Percentiles rank a stretch among this genome's conserved stretches.
These are phyloP conservation scores for Botia kubotai DNA, from an alignment of 2,797 vertebrate genomes.

Conservation along the genomic window DNA sequence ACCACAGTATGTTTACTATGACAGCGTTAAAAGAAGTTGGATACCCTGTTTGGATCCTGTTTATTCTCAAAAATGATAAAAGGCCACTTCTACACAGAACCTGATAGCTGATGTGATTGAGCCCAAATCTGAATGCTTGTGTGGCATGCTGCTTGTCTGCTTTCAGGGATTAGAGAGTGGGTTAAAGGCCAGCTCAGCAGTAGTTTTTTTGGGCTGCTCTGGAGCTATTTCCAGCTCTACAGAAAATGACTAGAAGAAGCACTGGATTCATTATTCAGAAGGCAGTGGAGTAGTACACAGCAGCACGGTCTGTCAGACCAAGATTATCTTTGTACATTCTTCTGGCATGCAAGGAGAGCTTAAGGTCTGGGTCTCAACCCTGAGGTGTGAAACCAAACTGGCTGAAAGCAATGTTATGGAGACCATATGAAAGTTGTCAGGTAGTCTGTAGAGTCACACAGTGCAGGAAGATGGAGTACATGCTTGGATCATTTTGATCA, in stretches of 20 bases:
- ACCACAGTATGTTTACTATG: too few relatives aligned
- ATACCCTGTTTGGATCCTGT: constrained; percentile 71
- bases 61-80: constrained; percentile 59
- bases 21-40: not conserved
- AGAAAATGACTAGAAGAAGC: constrained; percentile 79
- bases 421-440: constrained; percentile 25
- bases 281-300: constrained; percentile 69
- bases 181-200: constrained; percentile 58
- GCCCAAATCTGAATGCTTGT: constrained; percentile 1
- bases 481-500: constrained; percentile 19
- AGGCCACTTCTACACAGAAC: not conserved
- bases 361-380: constrained; percentile 48
- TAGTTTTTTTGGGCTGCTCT: constrained; percentile 60
- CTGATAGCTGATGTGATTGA: constrained; percentile 4
- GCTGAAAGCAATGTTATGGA: constrained; percentile 20
- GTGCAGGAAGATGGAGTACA: constrained; percentile 11
- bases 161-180: constrained; percentile 60
- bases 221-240: constrained; percentile 78
- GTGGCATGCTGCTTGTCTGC: not conserved
- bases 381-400: constrained; percentile 38
- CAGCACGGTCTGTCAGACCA: constrained; percentile 73
- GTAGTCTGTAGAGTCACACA: not conserved
- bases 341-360: constrained; percentile 23
- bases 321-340: constrained; percentile 63
- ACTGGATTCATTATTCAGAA: constrained; percentile 83